Conservation (phyloP, 1,140 invertebrate species). For the Antheraea mylitta region DNA sequence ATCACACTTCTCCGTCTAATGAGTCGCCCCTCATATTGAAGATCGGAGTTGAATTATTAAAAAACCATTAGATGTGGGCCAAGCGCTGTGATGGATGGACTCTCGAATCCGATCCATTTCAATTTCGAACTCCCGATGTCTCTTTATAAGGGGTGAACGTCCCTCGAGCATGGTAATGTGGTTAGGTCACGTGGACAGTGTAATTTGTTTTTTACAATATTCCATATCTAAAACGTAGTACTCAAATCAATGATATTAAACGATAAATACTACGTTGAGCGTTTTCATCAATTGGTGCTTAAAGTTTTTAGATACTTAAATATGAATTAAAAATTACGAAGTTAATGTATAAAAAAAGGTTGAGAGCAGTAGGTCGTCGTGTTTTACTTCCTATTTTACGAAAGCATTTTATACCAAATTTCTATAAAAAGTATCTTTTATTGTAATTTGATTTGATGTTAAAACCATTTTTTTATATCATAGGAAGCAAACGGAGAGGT, state of each 20-base stretch:
- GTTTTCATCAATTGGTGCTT: no score
- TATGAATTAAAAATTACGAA: no score
- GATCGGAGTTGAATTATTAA: slow-evolving; percentile 72
- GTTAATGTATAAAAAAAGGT: no score
- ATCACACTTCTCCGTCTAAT: slow-evolving; percentile 66
- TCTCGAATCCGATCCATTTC: slow-evolving; percentile 74
- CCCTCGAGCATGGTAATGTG: slow-evolving; percentile 60
- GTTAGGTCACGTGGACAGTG: neutral
- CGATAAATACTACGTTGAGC: no score
- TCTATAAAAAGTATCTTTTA: no score
- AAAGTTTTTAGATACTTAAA: no score
- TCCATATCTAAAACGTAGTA: slow-evolving; percentile 4
- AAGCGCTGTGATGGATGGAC: slow-evolving; percentile 71
- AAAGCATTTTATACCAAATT: no score
- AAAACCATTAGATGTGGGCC: slow-evolving; percentile 71
- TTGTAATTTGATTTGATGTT: no score
- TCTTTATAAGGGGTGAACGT: slow-evolving; percentile 62
- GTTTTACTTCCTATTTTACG: no score
- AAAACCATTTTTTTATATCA: no score
- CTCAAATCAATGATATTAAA: slow-evolving; percentile 1
- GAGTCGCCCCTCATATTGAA: slow-evolving; percentile 40
- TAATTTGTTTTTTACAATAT: slow-evolving; percentile 1
- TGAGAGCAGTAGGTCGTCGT: no score
- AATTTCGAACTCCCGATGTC: slow-evolving; percentile 61
- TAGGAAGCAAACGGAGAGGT: no score